Evolutionary conservation across 2,113 vertebrate species (phyloP).

Genomic region (Cisticola juncidis): DNA sequence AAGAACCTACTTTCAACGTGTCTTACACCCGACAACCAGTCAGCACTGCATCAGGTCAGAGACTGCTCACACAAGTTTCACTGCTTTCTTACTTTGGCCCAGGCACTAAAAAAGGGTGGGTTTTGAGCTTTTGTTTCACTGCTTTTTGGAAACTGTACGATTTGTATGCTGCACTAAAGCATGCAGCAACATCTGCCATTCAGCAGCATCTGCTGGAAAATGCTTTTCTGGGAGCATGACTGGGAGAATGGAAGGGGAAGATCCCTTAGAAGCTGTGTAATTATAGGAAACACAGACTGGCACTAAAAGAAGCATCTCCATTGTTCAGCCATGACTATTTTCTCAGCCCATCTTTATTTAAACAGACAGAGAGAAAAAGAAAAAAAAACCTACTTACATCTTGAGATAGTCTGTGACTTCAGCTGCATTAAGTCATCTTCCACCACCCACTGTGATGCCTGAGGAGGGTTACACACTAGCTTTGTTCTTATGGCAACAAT

Average conservation of each 20-base stretch:
- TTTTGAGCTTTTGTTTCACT: not conserved
- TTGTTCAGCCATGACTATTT: not conserved
- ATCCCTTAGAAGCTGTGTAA: not conserved
- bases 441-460: not conserved
- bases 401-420: not conserved
- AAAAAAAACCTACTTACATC: not conserved
- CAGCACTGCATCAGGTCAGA: conserved; percentile 82
- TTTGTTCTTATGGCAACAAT: not conserved
- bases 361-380: not conserved
- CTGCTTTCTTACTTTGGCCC: not conserved
- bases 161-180: not conserved
- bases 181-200: not conserved
- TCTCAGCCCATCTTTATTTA: not conserved
- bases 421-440: not conserved
- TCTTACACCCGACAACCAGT: conserved; percentile 92
- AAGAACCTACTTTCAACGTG: conserved; percentile 92
- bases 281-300: not conserved
- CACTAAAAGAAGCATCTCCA: not conserved
- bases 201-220: not conserved
- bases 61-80: not conserved
- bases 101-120: not conserved
- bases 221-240: not conserved
- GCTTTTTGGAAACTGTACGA: not conserved
- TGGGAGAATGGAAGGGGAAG: not conserved
- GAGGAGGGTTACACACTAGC: not conserved